Percentiles rank a stretch among this genome's conserved stretches.
Conservation (phyloP, 1,140 invertebrate genomes). For the Globodera ellingtonae region DNA sequence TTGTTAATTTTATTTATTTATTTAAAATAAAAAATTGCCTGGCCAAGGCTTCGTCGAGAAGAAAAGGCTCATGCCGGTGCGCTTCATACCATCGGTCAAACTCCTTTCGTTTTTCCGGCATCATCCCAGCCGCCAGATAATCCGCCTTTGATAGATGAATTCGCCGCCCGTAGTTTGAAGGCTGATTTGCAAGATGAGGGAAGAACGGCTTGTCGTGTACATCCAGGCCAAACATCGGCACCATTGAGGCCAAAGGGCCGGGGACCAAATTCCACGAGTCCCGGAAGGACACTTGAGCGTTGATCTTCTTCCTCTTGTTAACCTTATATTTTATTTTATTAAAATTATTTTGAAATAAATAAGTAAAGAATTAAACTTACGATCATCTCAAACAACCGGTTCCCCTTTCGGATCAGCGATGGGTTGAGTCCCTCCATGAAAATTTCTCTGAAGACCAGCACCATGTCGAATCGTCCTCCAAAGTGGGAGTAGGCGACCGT, state of each 20-base stretch:
- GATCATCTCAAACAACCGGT: no score
- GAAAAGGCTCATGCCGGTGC: no score
- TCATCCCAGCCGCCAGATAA: slow-evolving; percentile 31
- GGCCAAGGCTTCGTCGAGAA: no score
- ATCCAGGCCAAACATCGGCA: slow-evolving; percentile 12
- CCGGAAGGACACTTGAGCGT: background rate
- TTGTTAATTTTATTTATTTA: no score
- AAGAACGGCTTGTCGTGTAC: slow-evolving; percentile 23
- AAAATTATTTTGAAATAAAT: no score
- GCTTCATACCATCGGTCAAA: no score
- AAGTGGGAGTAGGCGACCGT: background rate
- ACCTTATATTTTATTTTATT: no score
- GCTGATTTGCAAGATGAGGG: slow-evolving; percentile 25
- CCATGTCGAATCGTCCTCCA: slow-evolving; percentile 11
- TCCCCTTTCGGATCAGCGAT: no score
- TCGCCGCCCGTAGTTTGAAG: slow-evolving; percentile 12
- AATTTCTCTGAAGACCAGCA: background rate
- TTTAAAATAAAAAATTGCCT: no score
- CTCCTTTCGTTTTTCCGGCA: slow-evolving; percentile 4
- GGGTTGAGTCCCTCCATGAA: background rate
- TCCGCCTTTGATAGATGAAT: background rate
- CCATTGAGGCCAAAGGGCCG: background rate
- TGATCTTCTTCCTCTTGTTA: background rate
- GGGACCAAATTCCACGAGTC: slow-evolving; percentile 21
- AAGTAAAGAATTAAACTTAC: no score